Evolutionary conservation across 2,888 invertebrate species (phyloP).

Genomic region (Drosophila pegasa): DNA sequence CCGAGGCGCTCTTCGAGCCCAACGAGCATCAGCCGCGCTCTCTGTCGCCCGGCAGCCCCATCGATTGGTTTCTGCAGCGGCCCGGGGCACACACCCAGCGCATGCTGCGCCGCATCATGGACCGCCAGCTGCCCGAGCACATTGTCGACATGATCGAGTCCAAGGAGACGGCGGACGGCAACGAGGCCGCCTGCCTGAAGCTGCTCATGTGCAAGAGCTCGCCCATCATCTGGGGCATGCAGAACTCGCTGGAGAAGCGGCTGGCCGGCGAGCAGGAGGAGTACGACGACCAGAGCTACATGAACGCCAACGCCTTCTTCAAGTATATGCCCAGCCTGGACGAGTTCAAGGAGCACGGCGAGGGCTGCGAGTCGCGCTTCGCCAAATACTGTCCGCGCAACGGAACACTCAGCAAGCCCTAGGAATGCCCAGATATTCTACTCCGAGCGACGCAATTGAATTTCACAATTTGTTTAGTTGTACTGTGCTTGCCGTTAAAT

Average conservation of each 20-base stretch:
- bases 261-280: slow-evolving; percentile 57
- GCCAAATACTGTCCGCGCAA: slow-evolving; percentile 83
- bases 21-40: slow-evolving; percentile 74
- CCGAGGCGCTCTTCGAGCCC: slow-evolving; percentile 69
- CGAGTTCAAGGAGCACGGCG: slow-evolving; percentile 87
- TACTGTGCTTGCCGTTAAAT: slow-evolving; percentile 38
- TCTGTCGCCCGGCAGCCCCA: slow-evolving; percentile 84
- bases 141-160: slow-evolving; percentile 87
- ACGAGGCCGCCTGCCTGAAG: slow-evolving; percentile 89
- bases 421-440: neutral
- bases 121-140: slow-evolving; percentile 87
- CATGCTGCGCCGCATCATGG: slow-evolving; percentile 86
- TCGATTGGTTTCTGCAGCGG: slow-evolving; percentile 89
- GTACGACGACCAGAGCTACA: slow-evolving; percentile 54
- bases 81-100: slow-evolving; percentile 86
- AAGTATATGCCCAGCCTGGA: slow-evolving; percentile 87
- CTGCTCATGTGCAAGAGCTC: slow-evolving; percentile 91
- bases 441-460: neutral
- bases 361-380: slow-evolving; percentile 88
- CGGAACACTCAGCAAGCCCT: slow-evolving; percentile 23
- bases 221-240: slow-evolving; percentile 92
- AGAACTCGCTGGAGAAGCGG: slow-evolving; percentile 86
- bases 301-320: slow-evolving; percentile 85
- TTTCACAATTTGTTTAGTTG: slow-evolving; percentile 6
- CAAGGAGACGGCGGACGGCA: slow-evolving; percentile 85